These are phyloP conservation scores for Stichodactyla mertensii DNA, from an alignment of 64 coral and sea anemone species.

Conservation along the genomic window DNA sequence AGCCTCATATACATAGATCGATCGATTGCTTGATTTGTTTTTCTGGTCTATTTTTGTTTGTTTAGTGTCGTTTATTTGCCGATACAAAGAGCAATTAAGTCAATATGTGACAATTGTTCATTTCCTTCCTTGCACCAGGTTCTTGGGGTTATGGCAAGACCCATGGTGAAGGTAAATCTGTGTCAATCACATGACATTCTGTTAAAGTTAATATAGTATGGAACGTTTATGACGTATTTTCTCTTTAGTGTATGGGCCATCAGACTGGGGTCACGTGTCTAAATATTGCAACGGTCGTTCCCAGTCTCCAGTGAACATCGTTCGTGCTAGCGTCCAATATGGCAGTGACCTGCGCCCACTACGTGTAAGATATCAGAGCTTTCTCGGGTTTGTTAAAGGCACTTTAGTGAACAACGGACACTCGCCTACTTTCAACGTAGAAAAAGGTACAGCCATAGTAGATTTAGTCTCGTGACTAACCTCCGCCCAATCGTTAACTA, in stretches of 20 bases:
- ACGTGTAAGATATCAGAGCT: not conserved
- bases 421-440: not conserved
- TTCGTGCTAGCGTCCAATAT: not conserved
- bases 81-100: too few relatives aligned
- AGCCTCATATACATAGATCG: too few relatives aligned
- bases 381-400: not conserved
- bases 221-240: not conserved
- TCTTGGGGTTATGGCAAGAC: conserved; percentile 10
- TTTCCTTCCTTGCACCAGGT: not conserved
- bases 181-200: too few relatives aligned
- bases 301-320: conserved; percentile 17
- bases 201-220: too few relatives aligned
- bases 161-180: not conserved
- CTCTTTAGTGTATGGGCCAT: conserved; percentile 14
- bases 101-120: not conserved
- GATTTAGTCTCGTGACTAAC: not conserved
- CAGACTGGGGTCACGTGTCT: conserved; percentile 24
- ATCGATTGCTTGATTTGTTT: too few relatives aligned
- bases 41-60: too few relatives aligned
- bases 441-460: not conserved
- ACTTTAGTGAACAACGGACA: conserved; percentile 7
- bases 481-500: not conserved
- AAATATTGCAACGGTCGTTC: conserved; percentile 1
- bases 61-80: too few relatives aligned
- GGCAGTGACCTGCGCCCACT: not conserved